These are phyloP conservation scores for Drosophila sulfurigaster DNA, from an alignment of 1,140 invertebrate genomes.

Conservation along the genomic window DNA sequence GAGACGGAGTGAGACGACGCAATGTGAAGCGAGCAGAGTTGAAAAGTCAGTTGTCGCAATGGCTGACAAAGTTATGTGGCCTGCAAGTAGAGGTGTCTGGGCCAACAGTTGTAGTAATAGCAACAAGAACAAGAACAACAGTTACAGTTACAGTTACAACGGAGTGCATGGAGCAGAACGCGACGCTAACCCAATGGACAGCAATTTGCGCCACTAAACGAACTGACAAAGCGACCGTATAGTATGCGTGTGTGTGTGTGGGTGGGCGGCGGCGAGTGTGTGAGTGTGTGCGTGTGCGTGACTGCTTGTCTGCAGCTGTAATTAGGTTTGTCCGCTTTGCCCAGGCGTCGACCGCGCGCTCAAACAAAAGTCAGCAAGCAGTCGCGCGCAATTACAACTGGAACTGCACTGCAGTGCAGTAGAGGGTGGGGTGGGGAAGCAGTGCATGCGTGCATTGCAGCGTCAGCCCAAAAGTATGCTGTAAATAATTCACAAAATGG, in stretches of 20 bases:
- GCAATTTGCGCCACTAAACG: conserved; percentile 79
- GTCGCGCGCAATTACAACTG: conserved; percentile 12
- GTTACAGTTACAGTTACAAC: not conserved
- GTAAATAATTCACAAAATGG: conserved; percentile 76
- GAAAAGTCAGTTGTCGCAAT: conserved; percentile 75
- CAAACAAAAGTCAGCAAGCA: conserved; percentile 40
- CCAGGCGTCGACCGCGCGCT: conserved; percentile 19
- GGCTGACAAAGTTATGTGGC: conserved; percentile 69
- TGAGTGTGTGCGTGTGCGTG: conserved; percentile 23
- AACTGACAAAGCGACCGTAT: conserved; percentile 66
- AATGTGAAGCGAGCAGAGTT: conserved; percentile 33
- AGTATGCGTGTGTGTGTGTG: conserved; percentile 1
- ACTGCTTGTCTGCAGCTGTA: conserved; percentile 65
- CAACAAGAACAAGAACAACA: not conserved
- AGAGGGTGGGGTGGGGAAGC: too few species aligned
- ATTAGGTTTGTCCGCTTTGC: conserved; percentile 73
- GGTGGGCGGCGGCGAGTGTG: not conserved
- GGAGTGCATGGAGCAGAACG: conserved; percentile 1
- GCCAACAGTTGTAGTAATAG: not conserved
- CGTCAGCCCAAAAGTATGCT: conserved; percentile 66
- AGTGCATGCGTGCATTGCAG: not conserved
- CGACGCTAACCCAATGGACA: conserved; percentile 72
- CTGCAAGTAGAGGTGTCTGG: conserved; percentile 7
- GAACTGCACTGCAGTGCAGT: not conserved
- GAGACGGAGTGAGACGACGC: not conserved